Percentiles rank a stretch among this genome's conserved stretches.
These are phyloP conservation scores for Hylomyscus alleni DNA, from an alignment of 2,797 vertebrate genomes.

Conservation along the genomic window DNA sequence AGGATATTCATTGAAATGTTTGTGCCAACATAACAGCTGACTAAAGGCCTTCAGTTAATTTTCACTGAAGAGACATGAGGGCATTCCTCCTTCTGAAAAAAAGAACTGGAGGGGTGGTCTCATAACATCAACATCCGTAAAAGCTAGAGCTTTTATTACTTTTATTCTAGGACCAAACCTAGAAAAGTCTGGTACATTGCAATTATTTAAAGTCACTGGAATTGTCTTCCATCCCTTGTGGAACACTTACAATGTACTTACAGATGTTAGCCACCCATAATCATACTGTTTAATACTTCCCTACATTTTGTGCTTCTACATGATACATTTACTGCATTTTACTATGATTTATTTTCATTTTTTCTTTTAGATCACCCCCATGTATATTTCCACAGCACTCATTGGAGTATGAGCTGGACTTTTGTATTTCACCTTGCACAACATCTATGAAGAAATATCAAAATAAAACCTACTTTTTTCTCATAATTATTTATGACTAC, in stretches of 20 bases:
- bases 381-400: slow-evolving; percentile 13
- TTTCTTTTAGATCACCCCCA: not conserved
- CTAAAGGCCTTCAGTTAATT: not conserved
- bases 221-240: not conserved
- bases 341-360: slow-evolving; percentile 49
- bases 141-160: not conserved
- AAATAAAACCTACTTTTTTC: not conserved
- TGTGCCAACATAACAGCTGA: not conserved
- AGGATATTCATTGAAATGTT: not conserved
- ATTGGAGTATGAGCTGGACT: slow-evolving; percentile 5
- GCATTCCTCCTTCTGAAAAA: not conserved
- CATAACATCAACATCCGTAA: not conserved
- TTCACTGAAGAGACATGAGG: not conserved
- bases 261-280: not conserved
- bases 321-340: not conserved
- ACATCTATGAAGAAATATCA: not conserved
- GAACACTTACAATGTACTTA: not conserved
- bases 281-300: not conserved
- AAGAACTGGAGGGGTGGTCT: not conserved
- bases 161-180: not conserved
- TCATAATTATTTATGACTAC: not conserved
- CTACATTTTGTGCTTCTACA: not conserved
- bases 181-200: not conserved
- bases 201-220: not conserved
- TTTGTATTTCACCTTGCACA: slow-evolving; percentile 29